Conservation (phyloP, 1,140 invertebrate species). For the Bombus soroeensis region DNA sequence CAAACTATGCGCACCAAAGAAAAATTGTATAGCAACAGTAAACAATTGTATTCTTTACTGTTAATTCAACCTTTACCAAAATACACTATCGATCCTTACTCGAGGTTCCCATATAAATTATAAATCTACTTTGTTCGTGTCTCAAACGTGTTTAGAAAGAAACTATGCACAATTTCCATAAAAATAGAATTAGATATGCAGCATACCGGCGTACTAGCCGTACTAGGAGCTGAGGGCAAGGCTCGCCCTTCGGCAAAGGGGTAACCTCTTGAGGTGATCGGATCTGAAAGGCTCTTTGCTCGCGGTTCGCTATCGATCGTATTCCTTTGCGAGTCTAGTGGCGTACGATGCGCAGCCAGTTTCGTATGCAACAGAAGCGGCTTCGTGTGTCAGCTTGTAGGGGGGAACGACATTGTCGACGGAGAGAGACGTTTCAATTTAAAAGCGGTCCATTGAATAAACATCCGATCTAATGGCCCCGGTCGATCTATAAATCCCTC, state of each 20-base stretch:
- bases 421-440: conserved; percentile 73
- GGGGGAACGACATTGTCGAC: conserved; percentile 45
- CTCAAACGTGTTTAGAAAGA: neutral
- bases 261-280: conserved; percentile 9
- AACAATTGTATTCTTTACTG: too few species aligned
- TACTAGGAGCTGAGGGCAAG: neutral
- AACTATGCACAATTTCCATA: neutral
- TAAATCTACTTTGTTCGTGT: too few species aligned
- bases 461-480: conserved; percentile 73
- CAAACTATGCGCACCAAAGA: too few species aligned
- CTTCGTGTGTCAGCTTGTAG: conserved; percentile 33
- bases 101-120: too few species aligned
- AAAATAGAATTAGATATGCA: neutral
- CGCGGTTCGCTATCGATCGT: conserved; percentile 32
- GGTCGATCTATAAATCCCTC: conserved; percentile 72
- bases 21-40: too few species aligned
- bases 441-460: conserved; percentile 73
- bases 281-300: conserved; percentile 29
- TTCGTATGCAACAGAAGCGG: conserved; percentile 50
- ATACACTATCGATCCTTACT: too few species aligned
- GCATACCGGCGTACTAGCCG: neutral
- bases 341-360: conserved; percentile 19
- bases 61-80: too few species aligned
- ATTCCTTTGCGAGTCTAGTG: conserved; percentile 17
- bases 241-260: neutral